Evolutionary conservation across 2,113 vertebrate genomes (phyloP).

Genomic region (Rhadina sibilatrix): DNA sequence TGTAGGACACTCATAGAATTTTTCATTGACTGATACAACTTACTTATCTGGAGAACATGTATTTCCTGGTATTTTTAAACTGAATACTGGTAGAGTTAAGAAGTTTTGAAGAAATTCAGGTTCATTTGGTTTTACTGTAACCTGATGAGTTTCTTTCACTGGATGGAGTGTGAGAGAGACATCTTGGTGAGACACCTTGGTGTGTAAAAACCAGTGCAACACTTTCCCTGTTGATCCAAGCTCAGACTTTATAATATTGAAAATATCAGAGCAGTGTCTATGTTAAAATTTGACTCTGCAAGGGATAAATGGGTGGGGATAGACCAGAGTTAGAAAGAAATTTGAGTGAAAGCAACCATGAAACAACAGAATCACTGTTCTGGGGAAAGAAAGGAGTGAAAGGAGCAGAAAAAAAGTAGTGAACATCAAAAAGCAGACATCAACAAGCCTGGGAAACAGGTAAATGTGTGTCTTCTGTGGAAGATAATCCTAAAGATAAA

Average conservation of each 20-base stretch:
- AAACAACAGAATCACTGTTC: conserved; percentile 29
- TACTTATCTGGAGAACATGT: neutral
- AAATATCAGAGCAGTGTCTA: neutral
- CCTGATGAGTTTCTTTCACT: neutral
- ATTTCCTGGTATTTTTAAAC: neutral
- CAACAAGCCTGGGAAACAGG: conserved; percentile 36
- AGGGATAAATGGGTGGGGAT: neutral
- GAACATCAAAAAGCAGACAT: neutral
- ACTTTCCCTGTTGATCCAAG: neutral
- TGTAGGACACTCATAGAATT: neutral
- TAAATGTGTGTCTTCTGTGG: conserved; percentile 5
- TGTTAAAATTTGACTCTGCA: neutral
- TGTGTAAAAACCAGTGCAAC: neutral
- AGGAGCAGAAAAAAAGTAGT: neutral
- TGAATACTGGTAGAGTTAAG: neutral
- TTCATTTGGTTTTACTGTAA: neutral
- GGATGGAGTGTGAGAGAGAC: neutral
- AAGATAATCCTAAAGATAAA: conserved; percentile 45
- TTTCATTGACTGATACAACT: neutral
- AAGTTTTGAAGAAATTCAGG: neutral
- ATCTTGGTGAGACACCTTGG: neutral
- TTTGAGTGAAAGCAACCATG: neutral
- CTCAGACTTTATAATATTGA: neutral
- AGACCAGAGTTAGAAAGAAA: neutral
- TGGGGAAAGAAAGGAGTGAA: conserved; percentile 7